These are phyloP conservation scores for Dryobotodes eremita DNA, from an alignment of 2,888 invertebrate species.

Conservation along the genomic window DNA sequence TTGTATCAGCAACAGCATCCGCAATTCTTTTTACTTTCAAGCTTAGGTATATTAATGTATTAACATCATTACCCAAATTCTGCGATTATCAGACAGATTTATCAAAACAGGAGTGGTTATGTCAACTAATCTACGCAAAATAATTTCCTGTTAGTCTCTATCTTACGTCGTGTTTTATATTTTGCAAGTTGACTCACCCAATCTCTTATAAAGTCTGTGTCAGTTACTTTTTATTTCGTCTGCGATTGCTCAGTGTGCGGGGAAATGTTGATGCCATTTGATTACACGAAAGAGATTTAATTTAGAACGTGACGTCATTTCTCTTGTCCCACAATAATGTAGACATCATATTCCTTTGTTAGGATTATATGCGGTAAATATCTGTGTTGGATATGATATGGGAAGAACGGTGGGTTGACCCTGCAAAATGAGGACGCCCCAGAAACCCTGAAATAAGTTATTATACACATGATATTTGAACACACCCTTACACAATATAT, in stretches of 20 bases:
- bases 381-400: constrained; percentile 62
- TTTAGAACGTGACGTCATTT: constrained; percentile 43
- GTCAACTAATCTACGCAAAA: constrained; percentile 36
- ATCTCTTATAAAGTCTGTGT: constrained; percentile 50
- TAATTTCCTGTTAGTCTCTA: constrained; percentile 46
- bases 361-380: constrained; percentile 49
- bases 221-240: constrained; percentile 67
- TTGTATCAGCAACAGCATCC: constrained; percentile 18
- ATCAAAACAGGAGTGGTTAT: constrained; percentile 35
- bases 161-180: constrained; percentile 59
- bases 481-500: constrained; percentile 70
- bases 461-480: constrained; percentile 73
- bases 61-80: constrained; percentile 28
- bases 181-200: constrained; percentile 66
- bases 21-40: constrained; percentile 16
- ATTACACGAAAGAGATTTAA: constrained; percentile 45
- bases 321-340: constrained; percentile 26
- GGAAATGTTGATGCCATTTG: constrained; percentile 49
- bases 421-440: constrained; percentile 75
- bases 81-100: constrained; percentile 4
- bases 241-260: constrained; percentile 64
- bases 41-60: constrained; percentile 18
- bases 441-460: constrained; percentile 75
- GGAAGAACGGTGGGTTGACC: constrained; percentile 72
- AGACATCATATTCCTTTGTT: constrained; percentile 42